Conservation (phyloP, 2,113 vertebrate species). For the Stomatorhinus ivindoensis region DNA sequence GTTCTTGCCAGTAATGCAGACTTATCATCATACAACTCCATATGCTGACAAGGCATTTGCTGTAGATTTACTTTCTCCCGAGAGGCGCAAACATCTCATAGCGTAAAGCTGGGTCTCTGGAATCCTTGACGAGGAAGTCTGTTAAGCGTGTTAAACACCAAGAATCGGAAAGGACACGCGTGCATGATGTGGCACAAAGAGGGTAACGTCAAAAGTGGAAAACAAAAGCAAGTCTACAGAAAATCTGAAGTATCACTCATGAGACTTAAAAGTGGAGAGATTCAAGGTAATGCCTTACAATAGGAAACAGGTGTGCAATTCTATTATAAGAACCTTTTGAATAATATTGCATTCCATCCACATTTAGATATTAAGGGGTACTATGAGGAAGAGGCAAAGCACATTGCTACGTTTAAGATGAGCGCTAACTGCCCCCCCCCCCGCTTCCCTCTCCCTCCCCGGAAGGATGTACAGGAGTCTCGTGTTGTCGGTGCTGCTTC, state of each 20-base stretch:
- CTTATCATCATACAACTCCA: neutral
- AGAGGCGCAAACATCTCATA: neutral
- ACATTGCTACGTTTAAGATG: neutral
- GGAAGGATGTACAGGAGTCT: conserved; percentile 65
- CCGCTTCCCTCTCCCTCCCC: neutral
- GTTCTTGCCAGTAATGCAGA: neutral
- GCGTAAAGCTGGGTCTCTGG: neutral
- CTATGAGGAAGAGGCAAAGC: neutral
- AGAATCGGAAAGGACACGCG: neutral
- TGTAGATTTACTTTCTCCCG: neutral
- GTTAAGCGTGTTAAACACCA: neutral
- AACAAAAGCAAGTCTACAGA: neutral
- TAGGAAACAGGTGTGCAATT: neutral
- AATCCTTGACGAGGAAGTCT: neutral
- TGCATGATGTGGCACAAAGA: neutral
- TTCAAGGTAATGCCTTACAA: neutral
- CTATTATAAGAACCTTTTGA: neutral
- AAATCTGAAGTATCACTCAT: neutral
- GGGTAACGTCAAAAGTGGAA: neutral
- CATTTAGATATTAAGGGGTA: neutral
- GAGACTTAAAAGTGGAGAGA: neutral
- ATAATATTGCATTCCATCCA: neutral
- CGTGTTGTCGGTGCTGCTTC: conserved; percentile 54
- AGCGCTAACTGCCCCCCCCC: neutral
- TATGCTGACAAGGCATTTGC: neutral